Base-by-base conservation (phyloP, 2,888 invertebrate species). In the Andrena dorsata region DNA sequence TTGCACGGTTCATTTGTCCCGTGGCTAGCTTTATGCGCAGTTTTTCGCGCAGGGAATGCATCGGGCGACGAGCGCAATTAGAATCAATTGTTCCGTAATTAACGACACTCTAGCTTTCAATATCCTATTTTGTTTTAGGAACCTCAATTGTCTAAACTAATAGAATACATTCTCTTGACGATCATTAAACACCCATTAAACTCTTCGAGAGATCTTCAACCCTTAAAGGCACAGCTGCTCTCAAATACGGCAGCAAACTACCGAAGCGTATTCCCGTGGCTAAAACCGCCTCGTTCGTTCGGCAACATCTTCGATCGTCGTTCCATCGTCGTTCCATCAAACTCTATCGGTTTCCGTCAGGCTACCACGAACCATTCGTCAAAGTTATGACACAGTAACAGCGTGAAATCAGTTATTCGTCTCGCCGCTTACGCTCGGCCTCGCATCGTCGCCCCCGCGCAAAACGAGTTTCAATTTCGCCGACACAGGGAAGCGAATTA, bases 401-500 rank as follows among this genome's bases (percentile, higher is more conserved):
- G 56, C 66, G 60, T 53, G 51, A 68, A 69, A 68, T 75, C 77
- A 60, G 58, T 77, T 60, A 32, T 58, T 60, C 60, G 41, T 35
- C n/a, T 32, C 30, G 69, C 16, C 35, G 69, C 69, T 41, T 41
- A 58, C 58, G 70, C 10, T 23, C 35, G n/a, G 35, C 32, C 20
- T 13, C 64, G 76, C 72, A n/a, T 60, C 30, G 76, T 16, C 58
- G 58, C n/a, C n/a, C n/a, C 65, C 49, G n/a, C 10, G 58, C 10
- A 47, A 60, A 73, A 76, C 76, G 61, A 76, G 76, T 69, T 79
- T 69, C 69, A 63, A 69, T 79, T 76, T 64, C 41, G 51, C 32
- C 78, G 68, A 56, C 60, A 63, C 51, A 61, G 78, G 76, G 75
- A 49, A 63, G 60, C 53, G 78, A 79, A 76, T 79, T 79, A 79